These are phyloP conservation scores for Craniophora ligustri DNA, from an alignment of 2,888 invertebrate species.

Conservation along the genomic window DNA sequence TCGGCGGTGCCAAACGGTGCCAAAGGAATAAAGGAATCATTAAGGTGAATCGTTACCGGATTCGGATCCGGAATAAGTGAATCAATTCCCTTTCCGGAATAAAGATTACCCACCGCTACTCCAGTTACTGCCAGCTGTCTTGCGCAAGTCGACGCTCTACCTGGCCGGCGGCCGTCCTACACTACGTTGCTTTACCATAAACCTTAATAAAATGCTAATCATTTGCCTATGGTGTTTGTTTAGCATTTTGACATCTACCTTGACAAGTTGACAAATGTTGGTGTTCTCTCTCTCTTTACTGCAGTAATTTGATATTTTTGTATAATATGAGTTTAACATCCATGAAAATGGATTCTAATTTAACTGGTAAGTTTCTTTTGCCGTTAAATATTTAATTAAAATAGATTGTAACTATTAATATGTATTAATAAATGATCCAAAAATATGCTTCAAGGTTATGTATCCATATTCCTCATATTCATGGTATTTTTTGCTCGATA, in stretches of 20 bases:
- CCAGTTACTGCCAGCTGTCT: too few species aligned
- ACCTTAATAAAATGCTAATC: background rate
- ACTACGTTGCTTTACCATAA: too few species aligned
- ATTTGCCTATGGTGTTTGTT: slow-evolving; percentile 30
- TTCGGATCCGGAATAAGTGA: too few species aligned
- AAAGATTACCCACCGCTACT: too few species aligned
- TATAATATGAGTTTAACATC: slow-evolving; percentile 52
- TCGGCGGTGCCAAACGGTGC: too few species aligned
- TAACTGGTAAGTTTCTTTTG: slow-evolving; percentile 67
- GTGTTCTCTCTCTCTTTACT: slow-evolving; percentile 3
- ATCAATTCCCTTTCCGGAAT: too few species aligned
- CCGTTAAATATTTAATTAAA: background rate
- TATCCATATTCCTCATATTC: background rate
- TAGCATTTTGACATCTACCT: too few species aligned
- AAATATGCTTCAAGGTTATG: slow-evolving; percentile 41
- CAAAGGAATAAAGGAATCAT: too few species aligned
- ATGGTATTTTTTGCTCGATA: slow-evolving; percentile 8
- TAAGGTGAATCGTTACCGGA: too few species aligned
- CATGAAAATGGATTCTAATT: slow-evolving; percentile 75
- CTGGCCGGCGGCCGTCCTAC: too few species aligned
- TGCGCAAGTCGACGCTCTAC: too few species aligned
- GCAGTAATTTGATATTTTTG: slow-evolving; percentile 58
- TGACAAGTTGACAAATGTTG: too few species aligned
- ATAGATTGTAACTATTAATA: background rate
- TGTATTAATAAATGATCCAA: slow-evolving; percentile 20